These are phyloP conservation scores for Portunus trituberculatus DNA, from an alignment of 1,140 invertebrate genomes.

Conservation along the genomic window DNA sequence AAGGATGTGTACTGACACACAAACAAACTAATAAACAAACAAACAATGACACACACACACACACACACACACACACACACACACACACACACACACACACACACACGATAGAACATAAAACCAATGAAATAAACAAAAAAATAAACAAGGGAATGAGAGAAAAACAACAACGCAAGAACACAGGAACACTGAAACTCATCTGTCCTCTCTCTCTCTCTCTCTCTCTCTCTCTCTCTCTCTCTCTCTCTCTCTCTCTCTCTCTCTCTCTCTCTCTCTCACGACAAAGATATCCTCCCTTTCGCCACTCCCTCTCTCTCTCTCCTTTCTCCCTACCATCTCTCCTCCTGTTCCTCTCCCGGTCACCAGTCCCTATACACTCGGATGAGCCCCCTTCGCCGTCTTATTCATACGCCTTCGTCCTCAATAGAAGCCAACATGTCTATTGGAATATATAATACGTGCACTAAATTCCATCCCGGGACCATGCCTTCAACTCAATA, in stretches of 20 bases:
- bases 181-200: not conserved
- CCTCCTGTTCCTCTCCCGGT: not conserved
- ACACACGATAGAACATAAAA: not conserved
- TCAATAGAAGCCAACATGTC: constrained; percentile 51
- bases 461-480: constrained; percentile 40
- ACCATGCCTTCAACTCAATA: not conserved
- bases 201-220: not conserved
- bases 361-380: not conserved
- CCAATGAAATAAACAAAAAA: too few relatives aligned
- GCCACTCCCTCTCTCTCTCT: not conserved
- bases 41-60: too few relatives aligned
- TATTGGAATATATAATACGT: constrained; percentile 43
- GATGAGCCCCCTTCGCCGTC: constrained; percentile 7
- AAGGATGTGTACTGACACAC: too few relatives aligned
- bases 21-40: too few relatives aligned
- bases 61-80: too few relatives aligned
- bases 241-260: not conserved
- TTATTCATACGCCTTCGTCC: constrained; percentile 39
- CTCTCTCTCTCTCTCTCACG: not conserved
- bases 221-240: constrained; percentile 23
- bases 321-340: not conserved
- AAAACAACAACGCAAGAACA: too few relatives aligned
- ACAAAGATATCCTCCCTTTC: not conserved
- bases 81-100: not conserved
- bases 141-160: too few relatives aligned